phyloP scores from a whole-genome alignment of 2,113 vertebrate species.

The Alethe castanea region DNA sequence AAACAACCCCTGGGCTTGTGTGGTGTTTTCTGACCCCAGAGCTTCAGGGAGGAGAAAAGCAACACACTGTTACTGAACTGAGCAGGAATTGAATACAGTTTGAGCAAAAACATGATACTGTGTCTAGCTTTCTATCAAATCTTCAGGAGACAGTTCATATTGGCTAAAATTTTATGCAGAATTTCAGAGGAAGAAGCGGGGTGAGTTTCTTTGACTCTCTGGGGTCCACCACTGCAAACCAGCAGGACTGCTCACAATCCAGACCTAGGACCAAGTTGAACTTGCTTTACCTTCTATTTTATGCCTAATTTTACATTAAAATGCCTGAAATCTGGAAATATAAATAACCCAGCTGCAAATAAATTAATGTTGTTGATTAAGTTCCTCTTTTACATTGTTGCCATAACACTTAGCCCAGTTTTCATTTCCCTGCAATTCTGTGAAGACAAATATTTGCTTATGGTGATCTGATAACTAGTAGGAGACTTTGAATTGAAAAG shows the following conservation, averaged over 20 bases:
- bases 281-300: neutral
- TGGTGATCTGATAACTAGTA: neutral
- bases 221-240: neutral
- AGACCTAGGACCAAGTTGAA: neutral
- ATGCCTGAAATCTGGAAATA: neutral
- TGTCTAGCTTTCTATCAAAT: neutral
- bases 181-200: neutral
- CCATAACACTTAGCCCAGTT: neutral
- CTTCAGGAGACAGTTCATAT: neutral
- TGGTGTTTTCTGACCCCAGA: fast-evolving
- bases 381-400: neutral
- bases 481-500: neutral
- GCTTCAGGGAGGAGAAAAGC: neutral
- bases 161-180: neutral
- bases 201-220: neutral
- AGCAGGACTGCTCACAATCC: neutral
- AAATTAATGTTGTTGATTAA: neutral
- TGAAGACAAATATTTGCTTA: neutral
- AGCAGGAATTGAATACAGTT: neutral
- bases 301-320: neutral
- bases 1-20: neutral
- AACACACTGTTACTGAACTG: neutral
- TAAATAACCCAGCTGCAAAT: neutral
- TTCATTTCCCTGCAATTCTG: neutral
- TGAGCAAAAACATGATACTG: neutral